Evolutionary conservation across 2,797 vertebrate species (phyloP).

Genomic region (Bucorvus abyssinicus): DNA sequence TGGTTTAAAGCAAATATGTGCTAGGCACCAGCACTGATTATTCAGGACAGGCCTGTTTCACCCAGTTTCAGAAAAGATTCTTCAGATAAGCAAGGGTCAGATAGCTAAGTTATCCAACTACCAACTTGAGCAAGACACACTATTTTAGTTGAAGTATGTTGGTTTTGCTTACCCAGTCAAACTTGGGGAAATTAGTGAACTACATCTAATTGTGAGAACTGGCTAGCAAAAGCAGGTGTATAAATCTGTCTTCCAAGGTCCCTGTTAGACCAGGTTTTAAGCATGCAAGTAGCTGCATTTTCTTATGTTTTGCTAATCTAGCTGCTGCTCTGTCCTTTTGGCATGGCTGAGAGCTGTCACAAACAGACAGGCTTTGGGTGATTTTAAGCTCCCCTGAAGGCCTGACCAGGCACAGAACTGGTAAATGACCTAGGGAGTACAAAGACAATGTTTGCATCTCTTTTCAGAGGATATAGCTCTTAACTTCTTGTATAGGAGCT

Average conservation of each 20-base stretch:
- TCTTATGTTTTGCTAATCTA: neutral
- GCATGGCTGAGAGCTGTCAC: neutral
- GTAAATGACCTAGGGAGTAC: neutral
- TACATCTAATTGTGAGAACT: neutral
- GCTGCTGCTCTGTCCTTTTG: neutral
- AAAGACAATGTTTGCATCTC: neutral
- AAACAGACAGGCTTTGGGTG: neutral
- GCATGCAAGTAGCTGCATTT: neutral
- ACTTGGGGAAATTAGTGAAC: neutral
- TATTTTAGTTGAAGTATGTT: neutral
- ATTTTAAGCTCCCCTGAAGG: neutral
- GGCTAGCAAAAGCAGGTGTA: neutral
- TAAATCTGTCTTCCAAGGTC: neutral
- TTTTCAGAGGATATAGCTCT: neutral
- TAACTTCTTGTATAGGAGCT: neutral
- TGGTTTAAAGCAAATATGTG: rapidly evolving
- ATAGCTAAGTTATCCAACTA: neutral
- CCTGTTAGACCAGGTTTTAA: neutral
- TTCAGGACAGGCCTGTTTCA: neutral
- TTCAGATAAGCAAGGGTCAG: neutral
- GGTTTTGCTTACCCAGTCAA: neutral
- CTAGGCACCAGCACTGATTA: neutral
- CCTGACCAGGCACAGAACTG: neutral
- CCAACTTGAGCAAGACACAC: neutral
- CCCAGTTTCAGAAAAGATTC: neutral